Conservation (phyloP, 2,797 vertebrate species). For the Danio choprae region DNA sequence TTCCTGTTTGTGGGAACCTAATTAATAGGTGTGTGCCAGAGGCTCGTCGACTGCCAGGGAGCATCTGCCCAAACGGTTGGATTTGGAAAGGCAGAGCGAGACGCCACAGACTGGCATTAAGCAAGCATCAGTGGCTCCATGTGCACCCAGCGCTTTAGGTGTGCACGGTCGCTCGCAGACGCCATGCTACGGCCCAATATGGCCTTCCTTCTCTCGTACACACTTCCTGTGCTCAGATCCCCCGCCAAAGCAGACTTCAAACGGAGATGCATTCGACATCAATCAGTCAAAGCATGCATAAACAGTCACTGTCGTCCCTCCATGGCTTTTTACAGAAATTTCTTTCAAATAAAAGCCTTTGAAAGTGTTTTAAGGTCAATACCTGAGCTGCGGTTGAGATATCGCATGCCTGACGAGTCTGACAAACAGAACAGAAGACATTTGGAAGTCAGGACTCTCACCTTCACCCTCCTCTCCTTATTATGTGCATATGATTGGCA, state of each 20-base stretch:
- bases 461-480: slow-evolving; percentile 46
- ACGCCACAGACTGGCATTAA: slow-evolving; percentile 68
- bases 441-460: slow-evolving; percentile 34
- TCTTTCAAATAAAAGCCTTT: slow-evolving; percentile 26
- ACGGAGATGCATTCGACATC: slow-evolving; percentile 27
- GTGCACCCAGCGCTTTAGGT: slow-evolving; percentile 41
- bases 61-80: slow-evolving; percentile 73
- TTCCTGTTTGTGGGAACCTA: slow-evolving; percentile 51
- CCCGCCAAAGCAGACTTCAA: slow-evolving; percentile 27
- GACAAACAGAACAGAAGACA: slow-evolving; percentile 41
- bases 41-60: slow-evolving; percentile 64
- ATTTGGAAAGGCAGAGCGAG: slow-evolving; percentile 55
- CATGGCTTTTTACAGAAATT: slow-evolving; percentile 16
- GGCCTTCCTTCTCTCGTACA: background rate
- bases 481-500: slow-evolving; percentile 47
- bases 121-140: slow-evolving; percentile 67
- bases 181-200: slow-evolving; percentile 27
- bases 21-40: slow-evolving; percentile 46
- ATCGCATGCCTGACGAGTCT: slow-evolving; percentile 36
- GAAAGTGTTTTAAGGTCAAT: slow-evolving; percentile 46
- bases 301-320: background rate
- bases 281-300: slow-evolving; percentile 42
- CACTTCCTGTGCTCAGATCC: slow-evolving; percentile 15
- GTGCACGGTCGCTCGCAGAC: background rate
- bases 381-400: slow-evolving; percentile 20